A percentile compares a stretch with the other conserved stretches of the same genome.
Conservation (phyloP, 2,113 vertebrate species). For the Pteropus alecto region DNA sequence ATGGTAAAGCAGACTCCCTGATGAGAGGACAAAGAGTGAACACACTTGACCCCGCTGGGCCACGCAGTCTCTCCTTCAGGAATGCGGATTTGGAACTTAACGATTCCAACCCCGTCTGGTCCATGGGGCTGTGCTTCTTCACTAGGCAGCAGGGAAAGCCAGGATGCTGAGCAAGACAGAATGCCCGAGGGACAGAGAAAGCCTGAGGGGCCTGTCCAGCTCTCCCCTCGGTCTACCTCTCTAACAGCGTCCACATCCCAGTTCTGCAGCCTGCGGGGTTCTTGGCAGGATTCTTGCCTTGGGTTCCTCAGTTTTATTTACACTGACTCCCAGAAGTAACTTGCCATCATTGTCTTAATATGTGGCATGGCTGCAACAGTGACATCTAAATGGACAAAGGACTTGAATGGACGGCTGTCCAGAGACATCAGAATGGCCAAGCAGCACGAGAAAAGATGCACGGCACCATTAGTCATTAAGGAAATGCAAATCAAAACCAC, state of each 20-base stretch:
- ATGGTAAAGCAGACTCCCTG: not conserved
- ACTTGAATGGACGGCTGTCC: not conserved
- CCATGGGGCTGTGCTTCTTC: not conserved
- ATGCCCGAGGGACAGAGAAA: not conserved
- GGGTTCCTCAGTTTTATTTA: not conserved
- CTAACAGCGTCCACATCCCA: not conserved
- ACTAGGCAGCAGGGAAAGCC: not conserved
- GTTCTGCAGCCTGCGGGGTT: not conserved
- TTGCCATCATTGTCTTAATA: too few relatives aligned
- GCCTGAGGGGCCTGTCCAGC: not conserved
- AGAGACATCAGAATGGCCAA: not conserved
- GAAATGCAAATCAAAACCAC: not conserved
- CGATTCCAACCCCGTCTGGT: not conserved
- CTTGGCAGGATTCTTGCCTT: not conserved
- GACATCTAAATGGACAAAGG: not conserved
- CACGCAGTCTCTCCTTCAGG: not conserved
- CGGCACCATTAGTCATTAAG: too few relatives aligned
- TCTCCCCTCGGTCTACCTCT: rapidly evolving
- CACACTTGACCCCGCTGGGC: not conserved
- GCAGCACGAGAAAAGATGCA: not conserved
- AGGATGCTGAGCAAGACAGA: too few relatives aligned
- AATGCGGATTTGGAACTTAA: not conserved
- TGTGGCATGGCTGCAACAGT: not conserved
- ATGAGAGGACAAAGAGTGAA: not conserved
- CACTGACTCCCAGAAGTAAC: not conserved